Evolutionary conservation across 2,888 invertebrate genomes (phyloP).

Genomic region (Drosophila paranaensis): DNA sequence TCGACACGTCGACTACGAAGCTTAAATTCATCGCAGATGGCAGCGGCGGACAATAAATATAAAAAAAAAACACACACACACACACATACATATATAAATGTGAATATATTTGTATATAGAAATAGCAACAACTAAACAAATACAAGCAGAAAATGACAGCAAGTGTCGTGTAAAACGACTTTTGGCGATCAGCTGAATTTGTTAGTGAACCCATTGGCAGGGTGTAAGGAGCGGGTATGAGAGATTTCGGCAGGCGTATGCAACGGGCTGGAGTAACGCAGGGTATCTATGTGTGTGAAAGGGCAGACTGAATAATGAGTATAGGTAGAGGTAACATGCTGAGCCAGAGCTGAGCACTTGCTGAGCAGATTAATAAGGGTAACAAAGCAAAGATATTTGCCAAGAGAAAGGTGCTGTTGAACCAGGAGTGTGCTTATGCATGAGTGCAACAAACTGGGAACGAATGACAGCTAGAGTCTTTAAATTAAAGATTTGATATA

Average conservation of each 20-base stretch:
- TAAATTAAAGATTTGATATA: no score
- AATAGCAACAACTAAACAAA: constrained; percentile 7
- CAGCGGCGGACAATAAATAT: constrained; percentile 39
- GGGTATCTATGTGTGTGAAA: no score
- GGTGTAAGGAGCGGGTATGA: not conserved
- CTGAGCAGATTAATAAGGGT: no score
- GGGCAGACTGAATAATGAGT: no score
- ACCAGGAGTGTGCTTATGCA: no score
- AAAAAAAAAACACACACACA: not conserved
- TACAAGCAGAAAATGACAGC: constrained; percentile 20
- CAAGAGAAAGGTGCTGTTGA: no score
- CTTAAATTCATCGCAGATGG: constrained; percentile 61
- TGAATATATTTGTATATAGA: not conserved
- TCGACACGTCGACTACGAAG: constrained; percentile 55
- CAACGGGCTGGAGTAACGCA: not conserved
- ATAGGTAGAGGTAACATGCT: no score
- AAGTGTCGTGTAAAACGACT: constrained; percentile 54
- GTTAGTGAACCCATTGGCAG: not conserved
- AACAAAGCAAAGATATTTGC: no score
- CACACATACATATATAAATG: no score
- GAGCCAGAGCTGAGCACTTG: no score
- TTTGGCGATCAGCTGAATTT: constrained; percentile 30
- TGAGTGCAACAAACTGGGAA: no score
- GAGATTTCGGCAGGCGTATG: not conserved
- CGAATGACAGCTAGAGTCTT: no score